These are phyloP conservation scores for Palythoa heliodiscus DNA, from an alignment of 92 coral and sea anemone genomes.

Conservation along the genomic window DNA sequence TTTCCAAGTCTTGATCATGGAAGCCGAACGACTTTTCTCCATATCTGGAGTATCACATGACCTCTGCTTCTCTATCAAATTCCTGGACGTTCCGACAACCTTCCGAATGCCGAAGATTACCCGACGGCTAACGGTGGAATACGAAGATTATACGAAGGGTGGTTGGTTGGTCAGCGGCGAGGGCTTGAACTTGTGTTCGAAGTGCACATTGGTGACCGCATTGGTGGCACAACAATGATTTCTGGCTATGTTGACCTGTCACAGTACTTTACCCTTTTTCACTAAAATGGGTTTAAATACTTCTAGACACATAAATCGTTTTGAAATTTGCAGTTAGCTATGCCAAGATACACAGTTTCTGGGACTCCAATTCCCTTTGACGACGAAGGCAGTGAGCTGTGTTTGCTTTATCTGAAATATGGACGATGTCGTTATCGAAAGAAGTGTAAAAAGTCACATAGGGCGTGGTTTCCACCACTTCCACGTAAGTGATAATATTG, in stretches of 20 bases:
- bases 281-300: too few relatives aligned
- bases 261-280: too few relatives aligned
- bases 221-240: not conserved
- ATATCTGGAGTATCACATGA: constrained; percentile 61
- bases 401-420: constrained; percentile 75
- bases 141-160: not conserved
- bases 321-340: constrained; percentile 22
- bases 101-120: constrained; percentile 46
- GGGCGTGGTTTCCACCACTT: constrained; percentile 74
- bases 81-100: constrained; percentile 51
- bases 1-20: constrained; percentile 34
- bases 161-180: constrained; percentile 13
- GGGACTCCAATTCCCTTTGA: constrained; percentile 70
- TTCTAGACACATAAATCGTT: not conserved
- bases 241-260: not conserved
- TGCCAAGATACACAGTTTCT: constrained; percentile 56
- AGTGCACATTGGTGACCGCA: too few relatives aligned
- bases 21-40: constrained; percentile 44
- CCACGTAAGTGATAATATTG: constrained; percentile 50
- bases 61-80: constrained; percentile 67
- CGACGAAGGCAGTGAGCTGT: constrained; percentile 67
- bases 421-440: constrained; percentile 78
- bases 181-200: not conserved
- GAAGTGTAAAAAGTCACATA: constrained; percentile 77
- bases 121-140: not conserved